A percentile compares a stretch with the other conserved stretches of the same genome.
These are phyloP conservation scores for Pangasius djambal DNA, from an alignment of 2,797 vertebrate species.

Conservation along the genomic window DNA sequence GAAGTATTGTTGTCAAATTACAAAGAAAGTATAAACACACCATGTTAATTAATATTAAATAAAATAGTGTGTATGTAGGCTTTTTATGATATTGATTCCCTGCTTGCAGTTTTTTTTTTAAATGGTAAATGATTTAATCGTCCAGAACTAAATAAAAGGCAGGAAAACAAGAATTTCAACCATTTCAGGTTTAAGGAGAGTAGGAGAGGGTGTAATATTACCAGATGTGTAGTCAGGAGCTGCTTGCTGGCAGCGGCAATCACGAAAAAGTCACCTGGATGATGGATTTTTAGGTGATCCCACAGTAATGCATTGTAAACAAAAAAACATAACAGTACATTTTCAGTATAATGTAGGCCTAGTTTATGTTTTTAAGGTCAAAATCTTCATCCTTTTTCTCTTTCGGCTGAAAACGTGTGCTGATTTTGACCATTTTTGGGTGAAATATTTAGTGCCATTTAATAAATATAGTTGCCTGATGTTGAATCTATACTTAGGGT, in stretches of 20 bases:
- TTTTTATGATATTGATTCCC: background rate
- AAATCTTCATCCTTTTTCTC: background rate
- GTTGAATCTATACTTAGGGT: background rate
- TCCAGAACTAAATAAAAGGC: background rate
- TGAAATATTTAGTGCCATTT: background rate
- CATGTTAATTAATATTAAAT: background rate
- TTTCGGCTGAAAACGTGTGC: background rate
- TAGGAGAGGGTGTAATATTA: background rate
- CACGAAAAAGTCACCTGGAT: background rate
- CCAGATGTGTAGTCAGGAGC: background rate
- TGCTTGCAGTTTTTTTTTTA: background rate
- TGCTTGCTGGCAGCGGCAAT: background rate
- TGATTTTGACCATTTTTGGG: background rate
- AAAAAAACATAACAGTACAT: background rate
- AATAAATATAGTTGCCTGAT: background rate
- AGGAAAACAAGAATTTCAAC: background rate
- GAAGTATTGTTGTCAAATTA: background rate
- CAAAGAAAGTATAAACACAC: background rate
- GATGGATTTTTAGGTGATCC: background rate
- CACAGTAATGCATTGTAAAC: background rate
- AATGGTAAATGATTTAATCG: background rate
- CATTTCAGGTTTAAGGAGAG: background rate
- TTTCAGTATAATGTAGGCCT: background rate
- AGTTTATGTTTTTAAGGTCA: background rate
- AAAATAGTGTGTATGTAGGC: background rate